phyloP scores from a whole-genome alignment of 64 coral and sea anemone genomes.

The Pocillopora damicornis region DNA sequence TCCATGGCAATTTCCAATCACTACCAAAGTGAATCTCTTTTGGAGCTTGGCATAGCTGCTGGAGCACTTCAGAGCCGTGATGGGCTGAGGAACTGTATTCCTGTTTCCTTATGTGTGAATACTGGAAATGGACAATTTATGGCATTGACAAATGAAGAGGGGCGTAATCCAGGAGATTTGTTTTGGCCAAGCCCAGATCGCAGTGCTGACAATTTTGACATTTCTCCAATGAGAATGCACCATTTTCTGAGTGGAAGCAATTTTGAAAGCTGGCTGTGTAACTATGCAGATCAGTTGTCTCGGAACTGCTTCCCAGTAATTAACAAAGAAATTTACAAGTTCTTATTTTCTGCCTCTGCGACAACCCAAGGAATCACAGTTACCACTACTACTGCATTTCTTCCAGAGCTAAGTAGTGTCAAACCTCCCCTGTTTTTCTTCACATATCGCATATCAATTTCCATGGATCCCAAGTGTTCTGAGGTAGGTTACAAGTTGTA shows the following conservation, averaged over 20 bases:
- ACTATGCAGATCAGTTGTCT: constrained; percentile 69
- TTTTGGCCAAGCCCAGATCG: constrained; percentile 91
- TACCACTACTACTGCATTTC: constrained; percentile 80
- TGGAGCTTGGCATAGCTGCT: constrained; percentile 61
- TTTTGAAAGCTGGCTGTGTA: constrained; percentile 75
- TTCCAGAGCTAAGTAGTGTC: constrained; percentile 88
- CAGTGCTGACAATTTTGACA: constrained; percentile 33
- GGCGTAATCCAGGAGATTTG: constrained; percentile 74
- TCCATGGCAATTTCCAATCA: constrained; percentile 95
- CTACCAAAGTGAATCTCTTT: constrained; percentile 91
- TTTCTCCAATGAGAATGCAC: constrained; percentile 58
- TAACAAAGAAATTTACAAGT: constrained; percentile 89
- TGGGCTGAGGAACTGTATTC: constrained; percentile 79
- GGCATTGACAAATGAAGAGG: constrained; percentile 76
- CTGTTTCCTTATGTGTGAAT: constrained; percentile 78
- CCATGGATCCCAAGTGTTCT: constrained; percentile 69
- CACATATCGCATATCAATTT: constrained; percentile 96
- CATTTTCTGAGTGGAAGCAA: constrained; percentile 67
- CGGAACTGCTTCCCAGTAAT: constrained; percentile 75
- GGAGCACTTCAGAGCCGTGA: constrained; percentile 64
- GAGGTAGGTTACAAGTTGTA: constrained; percentile 53
- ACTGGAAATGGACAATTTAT: constrained; percentile 97
- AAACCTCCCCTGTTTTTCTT: constrained; percentile 95
- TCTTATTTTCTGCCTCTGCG: constrained; percentile 44
- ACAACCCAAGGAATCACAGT: constrained; percentile 72